phyloP scores from a whole-genome alignment of 2,113 vertebrate species.

The Elephantulus edwardii region DNA sequence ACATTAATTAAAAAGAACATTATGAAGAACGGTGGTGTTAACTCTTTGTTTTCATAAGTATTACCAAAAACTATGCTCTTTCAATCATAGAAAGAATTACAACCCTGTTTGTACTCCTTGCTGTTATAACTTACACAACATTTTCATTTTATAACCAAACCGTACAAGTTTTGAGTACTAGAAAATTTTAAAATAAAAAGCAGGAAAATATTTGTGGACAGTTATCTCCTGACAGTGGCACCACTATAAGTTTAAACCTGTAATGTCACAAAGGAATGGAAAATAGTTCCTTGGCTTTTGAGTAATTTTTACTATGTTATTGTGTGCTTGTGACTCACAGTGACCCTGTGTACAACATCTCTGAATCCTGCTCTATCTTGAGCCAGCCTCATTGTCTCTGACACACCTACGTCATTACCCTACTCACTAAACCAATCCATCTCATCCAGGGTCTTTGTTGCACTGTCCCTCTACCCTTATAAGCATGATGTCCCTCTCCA shows the following conservation, averaged over 20 bases:
- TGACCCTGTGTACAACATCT: no score
- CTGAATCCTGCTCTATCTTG: no score
- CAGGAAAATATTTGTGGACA: conserved; percentile 76
- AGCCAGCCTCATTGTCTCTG: no score
- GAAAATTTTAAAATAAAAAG: conserved; percentile 75
- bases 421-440: no score
- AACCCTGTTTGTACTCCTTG: conserved; percentile 73
- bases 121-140: conserved; percentile 76
- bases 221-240: conserved; percentile 73
- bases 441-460: no score
- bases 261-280: conserved; percentile 63
- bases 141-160: conserved; percentile 78
- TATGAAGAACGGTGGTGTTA: conserved; percentile 55
- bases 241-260: conserved; percentile 69
- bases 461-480: no score
- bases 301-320: no score
- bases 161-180: conserved; percentile 76
- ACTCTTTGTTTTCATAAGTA: conserved; percentile 62
- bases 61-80: conserved; percentile 72
- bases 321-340: no score
- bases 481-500: no score
- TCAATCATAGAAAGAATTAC: conserved; percentile 76
- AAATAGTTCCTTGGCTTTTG: conserved; percentile 57
- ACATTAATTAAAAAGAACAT: conserved; percentile 73
- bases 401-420: no score